Percentiles rank a stretch among this genome's conserved stretches.
Evolutionary conservation across 1,140 invertebrate species (phyloP).

Genomic region (Maconellicoccus hirsutus): DNA sequence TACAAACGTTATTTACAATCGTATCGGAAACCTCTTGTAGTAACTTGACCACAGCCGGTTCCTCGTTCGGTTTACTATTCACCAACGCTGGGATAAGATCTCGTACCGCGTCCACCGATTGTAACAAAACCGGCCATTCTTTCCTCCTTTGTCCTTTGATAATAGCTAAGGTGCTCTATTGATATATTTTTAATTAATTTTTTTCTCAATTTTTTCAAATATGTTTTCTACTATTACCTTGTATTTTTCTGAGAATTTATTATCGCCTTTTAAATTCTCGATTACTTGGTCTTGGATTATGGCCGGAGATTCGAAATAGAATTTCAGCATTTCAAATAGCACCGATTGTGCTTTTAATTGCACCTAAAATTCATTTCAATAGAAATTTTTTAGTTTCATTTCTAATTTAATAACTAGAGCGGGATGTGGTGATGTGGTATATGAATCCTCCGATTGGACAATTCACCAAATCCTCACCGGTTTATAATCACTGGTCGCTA

Average conservation of each 20-base stretch:
- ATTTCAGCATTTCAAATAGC: not conserved
- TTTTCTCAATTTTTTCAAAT: too few species aligned
- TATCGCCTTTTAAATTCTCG: not conserved
- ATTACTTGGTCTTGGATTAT: not conserved
- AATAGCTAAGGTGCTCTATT: not conserved
- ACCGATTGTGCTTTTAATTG: not conserved
- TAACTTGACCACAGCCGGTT: slow-evolving; percentile 61
- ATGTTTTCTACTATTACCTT: too few species aligned
- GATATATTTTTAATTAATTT: too few species aligned
- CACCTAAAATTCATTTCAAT: not conserved
- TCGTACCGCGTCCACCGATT: slow-evolving; percentile 37
- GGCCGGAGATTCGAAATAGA: not conserved
- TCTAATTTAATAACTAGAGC: too few species aligned
- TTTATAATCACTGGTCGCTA: slow-evolving; percentile 56
- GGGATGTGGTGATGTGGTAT: too few species aligned
- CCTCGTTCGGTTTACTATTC: slow-evolving; percentile 61
- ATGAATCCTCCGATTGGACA: too few species aligned
- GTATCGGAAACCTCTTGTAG: slow-evolving; percentile 48
- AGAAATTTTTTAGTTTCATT: too few species aligned
- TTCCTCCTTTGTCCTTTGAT: not conserved
- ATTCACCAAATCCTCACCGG: too few species aligned
- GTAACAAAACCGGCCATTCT: not conserved
- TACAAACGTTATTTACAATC: slow-evolving; percentile 42
- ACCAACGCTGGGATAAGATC: slow-evolving; percentile 64
- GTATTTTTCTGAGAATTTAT: not conserved